These are phyloP conservation scores for Philereme vetulata DNA, from an alignment of 2,888 invertebrate genomes.

Conservation along the genomic window DNA sequence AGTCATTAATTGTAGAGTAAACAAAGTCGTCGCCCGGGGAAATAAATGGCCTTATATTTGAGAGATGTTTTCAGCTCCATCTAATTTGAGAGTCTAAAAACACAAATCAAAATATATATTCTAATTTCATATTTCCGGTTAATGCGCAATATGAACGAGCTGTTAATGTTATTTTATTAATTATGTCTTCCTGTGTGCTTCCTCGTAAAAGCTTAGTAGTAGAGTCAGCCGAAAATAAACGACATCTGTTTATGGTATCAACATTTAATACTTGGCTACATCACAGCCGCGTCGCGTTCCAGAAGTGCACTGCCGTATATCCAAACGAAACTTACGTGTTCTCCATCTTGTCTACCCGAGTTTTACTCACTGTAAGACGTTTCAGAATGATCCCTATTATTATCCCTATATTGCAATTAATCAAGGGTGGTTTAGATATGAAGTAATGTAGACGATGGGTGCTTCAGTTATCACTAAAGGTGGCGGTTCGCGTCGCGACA, in stretches of 20 bases:
- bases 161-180: conserved; percentile 74
- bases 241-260: conserved; percentile 64
- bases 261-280: conserved; percentile 36
- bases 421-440: no score
- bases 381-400: no score
- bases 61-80: conserved; percentile 37
- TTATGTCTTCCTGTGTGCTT: conserved; percentile 73
- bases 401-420: no score
- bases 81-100: conserved; percentile 39
- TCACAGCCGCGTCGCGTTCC: conserved; percentile 41
- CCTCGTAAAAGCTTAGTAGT: conserved; percentile 61
- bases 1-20: neutral
- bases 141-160: conserved; percentile 61
- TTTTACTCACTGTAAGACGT: no score
- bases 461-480: no score
- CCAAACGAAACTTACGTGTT: neutral
- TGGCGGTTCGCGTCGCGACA: no score
- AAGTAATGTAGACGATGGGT: no score
- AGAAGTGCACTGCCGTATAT: conserved; percentile 16
- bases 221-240: conserved; percentile 71
- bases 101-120: conserved; percentile 53
- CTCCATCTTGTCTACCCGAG: no score
- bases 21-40: neutral
- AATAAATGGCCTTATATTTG: conserved; percentile 18
- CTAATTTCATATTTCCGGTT: conserved; percentile 64